Evolutionary conservation across 2,113 vertebrate species (phyloP).

Genomic region (Lanius collurio): DNA sequence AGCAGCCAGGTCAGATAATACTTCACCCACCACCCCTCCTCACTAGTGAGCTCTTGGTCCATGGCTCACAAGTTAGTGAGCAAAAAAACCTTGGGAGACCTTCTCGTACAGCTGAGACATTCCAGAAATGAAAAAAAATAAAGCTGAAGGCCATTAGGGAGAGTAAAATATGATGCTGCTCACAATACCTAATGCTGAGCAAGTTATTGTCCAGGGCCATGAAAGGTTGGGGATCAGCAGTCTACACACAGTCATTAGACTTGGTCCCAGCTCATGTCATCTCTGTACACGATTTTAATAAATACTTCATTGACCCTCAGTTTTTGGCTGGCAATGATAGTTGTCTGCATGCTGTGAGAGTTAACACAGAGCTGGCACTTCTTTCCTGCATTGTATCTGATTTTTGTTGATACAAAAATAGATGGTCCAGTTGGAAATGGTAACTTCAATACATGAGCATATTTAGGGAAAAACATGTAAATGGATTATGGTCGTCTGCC

Average conservation of each 20-base stretch:
- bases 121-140: conserved; percentile 27
- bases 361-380: background rate
- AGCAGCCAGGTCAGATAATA: background rate
- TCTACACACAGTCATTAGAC: background rate
- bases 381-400: background rate
- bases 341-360: background rate
- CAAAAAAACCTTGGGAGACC: background rate
- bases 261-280: background rate
- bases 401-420: background rate
- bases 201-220: background rate
- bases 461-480: background rate
- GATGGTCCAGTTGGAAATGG: background rate
- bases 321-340: background rate
- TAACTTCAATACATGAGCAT: background rate
- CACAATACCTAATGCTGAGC: background rate
- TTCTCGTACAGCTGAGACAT: background rate
- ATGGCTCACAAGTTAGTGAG: background rate
- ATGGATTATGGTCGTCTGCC: background rate
- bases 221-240: background rate
- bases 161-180: background rate
- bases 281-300: background rate
- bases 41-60: background rate
- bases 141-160: background rate
- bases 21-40: background rate
- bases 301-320: background rate